Percentiles rank a stretch among this genome's conserved stretches.
These are phyloP conservation scores for Erythrolamprus reginae DNA, from an alignment of 2,113 vertebrate genomes.

Conservation along the genomic window DNA sequence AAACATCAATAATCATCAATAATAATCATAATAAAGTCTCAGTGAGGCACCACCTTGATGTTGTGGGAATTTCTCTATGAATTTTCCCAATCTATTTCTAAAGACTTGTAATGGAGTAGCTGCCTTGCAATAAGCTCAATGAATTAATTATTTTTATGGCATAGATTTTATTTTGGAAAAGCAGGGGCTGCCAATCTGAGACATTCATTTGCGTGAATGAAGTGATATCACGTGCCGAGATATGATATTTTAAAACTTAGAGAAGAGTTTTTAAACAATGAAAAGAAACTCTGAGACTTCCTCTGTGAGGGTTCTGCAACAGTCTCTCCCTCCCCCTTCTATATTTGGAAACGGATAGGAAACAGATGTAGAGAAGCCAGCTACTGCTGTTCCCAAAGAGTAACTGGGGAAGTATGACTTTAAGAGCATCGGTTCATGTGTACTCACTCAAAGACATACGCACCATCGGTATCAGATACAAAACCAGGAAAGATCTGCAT, in stretches of 20 bases:
- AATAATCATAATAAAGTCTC: not conserved
- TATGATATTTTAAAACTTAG: not conserved
- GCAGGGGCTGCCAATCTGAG: not conserved
- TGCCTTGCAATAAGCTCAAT: not conserved
- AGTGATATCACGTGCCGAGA: not conserved
- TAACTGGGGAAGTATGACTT: not conserved
- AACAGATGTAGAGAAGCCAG: slow-evolving; percentile 27
- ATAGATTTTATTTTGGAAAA: not conserved
- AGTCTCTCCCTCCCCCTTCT: not conserved
- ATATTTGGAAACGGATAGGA: slow-evolving; percentile 34
- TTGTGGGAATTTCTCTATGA: not conserved
- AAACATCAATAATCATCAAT: not conserved
- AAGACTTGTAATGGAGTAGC: not conserved
- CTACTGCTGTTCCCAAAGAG: slow-evolving; percentile 7
- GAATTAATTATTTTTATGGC: not conserved
- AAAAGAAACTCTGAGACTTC: not conserved
- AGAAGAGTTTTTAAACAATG: not conserved
- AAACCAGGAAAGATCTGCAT: slow-evolving; percentile 55
- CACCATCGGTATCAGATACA: slow-evolving; percentile 29
- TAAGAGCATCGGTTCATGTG: not conserved
- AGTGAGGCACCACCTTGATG: not conserved
- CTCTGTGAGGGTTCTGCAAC: not conserved
- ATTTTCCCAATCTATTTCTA: not conserved
- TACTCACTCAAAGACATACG: not conserved
- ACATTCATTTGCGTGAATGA: not conserved